phyloP scores from a whole-genome alignment of 2,797 vertebrate species.

The Muscicapa comitata region DNA sequence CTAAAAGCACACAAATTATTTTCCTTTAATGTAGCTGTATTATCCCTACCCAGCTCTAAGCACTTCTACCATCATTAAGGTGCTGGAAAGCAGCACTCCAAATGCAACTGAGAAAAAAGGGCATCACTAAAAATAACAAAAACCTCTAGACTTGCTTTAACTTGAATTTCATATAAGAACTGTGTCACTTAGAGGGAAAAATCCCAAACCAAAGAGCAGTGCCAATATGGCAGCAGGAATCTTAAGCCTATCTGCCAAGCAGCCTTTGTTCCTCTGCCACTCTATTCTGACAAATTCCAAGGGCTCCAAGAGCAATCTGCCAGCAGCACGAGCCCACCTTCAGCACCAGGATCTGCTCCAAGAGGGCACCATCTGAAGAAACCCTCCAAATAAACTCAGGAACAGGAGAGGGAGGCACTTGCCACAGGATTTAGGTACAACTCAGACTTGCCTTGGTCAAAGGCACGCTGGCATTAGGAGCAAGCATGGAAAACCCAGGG shows the following conservation, averaged over 20 bases:
- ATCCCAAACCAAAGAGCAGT: background rate
- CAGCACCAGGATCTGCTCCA: background rate
- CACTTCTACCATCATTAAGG: background rate
- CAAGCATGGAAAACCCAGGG: background rate
- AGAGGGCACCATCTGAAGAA: background rate
- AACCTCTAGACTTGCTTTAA: background rate
- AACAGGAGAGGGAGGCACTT: background rate
- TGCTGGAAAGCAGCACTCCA: background rate
- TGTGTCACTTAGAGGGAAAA: background rate
- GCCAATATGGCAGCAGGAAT: slow-evolving; percentile 16
- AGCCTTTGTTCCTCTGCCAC: slow-evolving; percentile 27
- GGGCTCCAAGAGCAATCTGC: background rate
- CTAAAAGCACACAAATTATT: slow-evolving; percentile 3
- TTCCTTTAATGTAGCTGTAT: background rate
- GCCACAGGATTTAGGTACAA: background rate
- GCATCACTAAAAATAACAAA: background rate
- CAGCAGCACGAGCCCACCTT: background rate
- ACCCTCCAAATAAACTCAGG: background rate
- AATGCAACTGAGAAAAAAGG: background rate
- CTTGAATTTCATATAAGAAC: background rate
- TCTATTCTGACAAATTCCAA: background rate
- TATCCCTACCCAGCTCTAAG: background rate
- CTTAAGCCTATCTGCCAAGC: background rate
- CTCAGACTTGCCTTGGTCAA: background rate
- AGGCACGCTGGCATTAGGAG: background rate